Conservation (phyloP, 2,113 vertebrate genomes). For the Trichechus manatus region DNA sequence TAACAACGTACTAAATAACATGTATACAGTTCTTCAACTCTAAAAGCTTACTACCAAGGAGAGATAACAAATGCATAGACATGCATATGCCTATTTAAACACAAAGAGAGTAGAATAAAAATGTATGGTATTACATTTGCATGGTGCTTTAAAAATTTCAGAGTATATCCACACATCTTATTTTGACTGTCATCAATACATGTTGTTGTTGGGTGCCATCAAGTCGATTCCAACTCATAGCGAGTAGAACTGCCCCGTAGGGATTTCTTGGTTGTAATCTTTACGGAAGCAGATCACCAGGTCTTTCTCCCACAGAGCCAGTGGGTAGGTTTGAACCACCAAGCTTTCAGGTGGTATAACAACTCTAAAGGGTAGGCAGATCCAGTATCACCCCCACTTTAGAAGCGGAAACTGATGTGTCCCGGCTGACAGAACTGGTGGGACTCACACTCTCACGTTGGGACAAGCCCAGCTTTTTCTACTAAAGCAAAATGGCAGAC, state of each 20-base stretch:
- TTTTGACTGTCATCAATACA: not conserved
- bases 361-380: not conserved
- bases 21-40: not conserved
- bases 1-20: not conserved
- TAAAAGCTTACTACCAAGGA: not conserved
- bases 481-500: not conserved
- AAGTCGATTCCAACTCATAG: not conserved
- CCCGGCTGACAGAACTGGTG: not conserved
- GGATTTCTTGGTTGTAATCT: not conserved
- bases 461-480: not conserved
- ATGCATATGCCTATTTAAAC: not conserved
- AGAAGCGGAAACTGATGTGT: constrained; percentile 29
- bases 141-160: not conserved
- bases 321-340: not conserved
- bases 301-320: not conserved
- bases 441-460: not conserved
- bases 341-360: not conserved
- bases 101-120: not conserved
- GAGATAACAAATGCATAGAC: not conserved
- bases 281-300: not conserved
- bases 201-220: not conserved
- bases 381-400: not conserved
- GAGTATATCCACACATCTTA: not conserved
- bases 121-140: not conserved
- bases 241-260: not conserved